These are phyloP conservation scores for Donacobius atricapilla DNA, from an alignment of 2,113 vertebrate species.

Conservation along the genomic window DNA sequence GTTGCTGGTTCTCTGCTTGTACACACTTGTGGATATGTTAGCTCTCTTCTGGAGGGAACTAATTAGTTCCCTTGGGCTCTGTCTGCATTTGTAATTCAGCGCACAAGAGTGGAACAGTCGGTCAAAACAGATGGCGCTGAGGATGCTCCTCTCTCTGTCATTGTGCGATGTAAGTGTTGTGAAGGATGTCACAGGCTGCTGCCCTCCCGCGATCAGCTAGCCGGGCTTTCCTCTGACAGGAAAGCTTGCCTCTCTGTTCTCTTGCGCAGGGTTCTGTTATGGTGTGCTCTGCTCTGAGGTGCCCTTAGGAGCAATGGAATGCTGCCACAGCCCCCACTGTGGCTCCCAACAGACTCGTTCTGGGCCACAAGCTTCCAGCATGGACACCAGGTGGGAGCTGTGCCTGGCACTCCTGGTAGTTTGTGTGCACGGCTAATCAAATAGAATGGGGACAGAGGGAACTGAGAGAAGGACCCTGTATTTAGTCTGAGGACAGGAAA, in stretches of 20 bases:
- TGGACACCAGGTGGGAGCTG: neutral
- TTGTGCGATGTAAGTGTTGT: neutral
- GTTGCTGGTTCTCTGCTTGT: neutral
- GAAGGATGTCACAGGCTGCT: neutral
- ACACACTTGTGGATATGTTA: neutral
- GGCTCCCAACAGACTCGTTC: accelerated
- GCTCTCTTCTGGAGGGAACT: neutral
- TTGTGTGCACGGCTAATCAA: neutral
- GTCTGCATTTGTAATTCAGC: neutral
- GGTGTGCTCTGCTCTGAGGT: neutral
- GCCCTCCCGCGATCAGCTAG: neutral
- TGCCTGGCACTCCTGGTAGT: neutral
- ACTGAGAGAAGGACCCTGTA: neutral
- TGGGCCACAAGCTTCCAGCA: neutral
- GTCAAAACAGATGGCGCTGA: neutral
- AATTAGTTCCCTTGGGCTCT: neutral
- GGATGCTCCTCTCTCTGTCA: neutral
- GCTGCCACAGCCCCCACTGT: neutral
- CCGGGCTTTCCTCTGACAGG: neutral
- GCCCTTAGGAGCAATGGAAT: neutral
- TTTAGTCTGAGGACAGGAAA: neutral
- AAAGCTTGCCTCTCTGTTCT: neutral
- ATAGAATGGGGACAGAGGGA: neutral
- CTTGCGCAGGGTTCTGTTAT: accelerated
- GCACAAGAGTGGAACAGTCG: neutral